These are phyloP conservation scores for Albula goreensis DNA, from an alignment of 2,113 vertebrate species.

Conservation along the genomic window DNA sequence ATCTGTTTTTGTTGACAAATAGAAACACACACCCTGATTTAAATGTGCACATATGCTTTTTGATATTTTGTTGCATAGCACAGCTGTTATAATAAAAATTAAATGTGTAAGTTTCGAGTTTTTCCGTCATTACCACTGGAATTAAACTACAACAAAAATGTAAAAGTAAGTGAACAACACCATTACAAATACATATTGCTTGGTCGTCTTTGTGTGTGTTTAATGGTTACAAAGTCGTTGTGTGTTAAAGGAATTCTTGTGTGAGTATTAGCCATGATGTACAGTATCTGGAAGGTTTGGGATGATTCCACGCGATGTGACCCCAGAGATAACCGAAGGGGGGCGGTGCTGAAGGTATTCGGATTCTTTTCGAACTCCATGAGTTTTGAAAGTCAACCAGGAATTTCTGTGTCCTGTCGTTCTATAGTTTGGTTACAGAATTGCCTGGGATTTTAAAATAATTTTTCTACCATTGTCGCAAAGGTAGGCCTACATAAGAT, in stretches of 20 bases:
- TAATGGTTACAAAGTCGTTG: background rate
- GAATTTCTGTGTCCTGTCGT: background rate
- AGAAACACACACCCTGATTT: background rate
- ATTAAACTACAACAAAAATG: no score
- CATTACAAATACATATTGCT: background rate
- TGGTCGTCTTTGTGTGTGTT: background rate
- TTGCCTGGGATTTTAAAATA: no score
- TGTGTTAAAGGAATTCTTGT: background rate
- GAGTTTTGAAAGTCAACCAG: background rate
- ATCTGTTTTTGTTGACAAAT: background rate
- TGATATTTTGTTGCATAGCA: background rate
- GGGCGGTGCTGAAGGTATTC: constrained; percentile 16
- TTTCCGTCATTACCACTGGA: background rate
- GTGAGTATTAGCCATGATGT: background rate
- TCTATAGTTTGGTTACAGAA: background rate
- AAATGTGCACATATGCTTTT: background rate
- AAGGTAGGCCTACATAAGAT: background rate
- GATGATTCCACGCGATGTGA: constrained; percentile 15
- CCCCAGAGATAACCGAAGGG: constrained; percentile 22
- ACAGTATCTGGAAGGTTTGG: background rate
- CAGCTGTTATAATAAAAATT: background rate
- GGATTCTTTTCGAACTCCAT: background rate
- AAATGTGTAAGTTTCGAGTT: background rate
- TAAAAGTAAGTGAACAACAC: no score
- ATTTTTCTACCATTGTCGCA: no score